Conservation (phyloP, 2,888 invertebrate genomes). For the Drosophila flavopinicola region DNA sequence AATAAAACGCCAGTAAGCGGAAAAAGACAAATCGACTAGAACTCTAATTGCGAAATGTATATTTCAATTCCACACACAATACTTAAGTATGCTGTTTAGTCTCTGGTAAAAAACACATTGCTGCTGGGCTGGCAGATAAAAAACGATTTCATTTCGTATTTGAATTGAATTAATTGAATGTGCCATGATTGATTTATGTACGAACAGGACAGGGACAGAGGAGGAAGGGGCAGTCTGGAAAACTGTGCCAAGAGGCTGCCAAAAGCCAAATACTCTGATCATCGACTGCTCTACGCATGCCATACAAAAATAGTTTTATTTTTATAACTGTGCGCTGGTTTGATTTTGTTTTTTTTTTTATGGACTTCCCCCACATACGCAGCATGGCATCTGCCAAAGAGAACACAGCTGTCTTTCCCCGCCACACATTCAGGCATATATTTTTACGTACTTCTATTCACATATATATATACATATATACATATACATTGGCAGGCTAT, state of each 20-base stretch:
- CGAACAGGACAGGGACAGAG: background rate
- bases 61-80: conserved; percentile 5
- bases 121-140: conserved; percentile 3
- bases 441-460: background rate
- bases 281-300: conserved; percentile 62
- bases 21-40: conserved; percentile 85
- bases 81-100: conserved; percentile 14
- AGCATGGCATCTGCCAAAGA: conserved; percentile 68
- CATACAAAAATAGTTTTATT: conserved; percentile 72
- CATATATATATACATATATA: conserved; percentile 14
- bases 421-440: conserved; percentile 31
- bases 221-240: conserved; percentile 57
- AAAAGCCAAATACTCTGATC: conserved; percentile 35
- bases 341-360: conserved; percentile 64
- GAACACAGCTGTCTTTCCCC: conserved; percentile 73
- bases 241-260: conserved; percentile 68
- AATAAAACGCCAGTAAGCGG: conserved; percentile 85
- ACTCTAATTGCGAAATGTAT: conserved; percentile 43
- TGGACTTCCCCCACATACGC: conserved; percentile 78
- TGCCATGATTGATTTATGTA: conserved; percentile 73
- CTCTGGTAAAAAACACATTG: conserved; percentile 52
- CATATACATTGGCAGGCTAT: conserved; percentile 21
- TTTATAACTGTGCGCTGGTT: conserved; percentile 76
- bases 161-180: conserved; percentile 69
- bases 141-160: conserved; percentile 33